Base-by-base conservation (phyloP, 2,888 invertebrate genomes). In the Torymus auratus region DNA sequence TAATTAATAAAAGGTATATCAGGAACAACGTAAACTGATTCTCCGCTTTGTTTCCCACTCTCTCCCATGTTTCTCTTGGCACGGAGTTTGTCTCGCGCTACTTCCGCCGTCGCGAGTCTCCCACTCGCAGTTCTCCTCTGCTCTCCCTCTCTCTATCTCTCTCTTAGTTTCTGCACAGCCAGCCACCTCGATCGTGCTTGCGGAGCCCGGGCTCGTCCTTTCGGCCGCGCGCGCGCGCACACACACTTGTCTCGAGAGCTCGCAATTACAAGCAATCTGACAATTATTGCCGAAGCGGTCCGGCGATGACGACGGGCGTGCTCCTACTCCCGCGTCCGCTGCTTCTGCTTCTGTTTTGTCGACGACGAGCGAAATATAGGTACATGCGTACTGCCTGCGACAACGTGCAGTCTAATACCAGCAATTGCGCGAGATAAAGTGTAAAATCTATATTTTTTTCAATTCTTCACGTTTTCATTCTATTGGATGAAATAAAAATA, bases 201-300 rank as follows among this genome's bases (percentile, higher is more conserved):
- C 78, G 61, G 67, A 72, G 53, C 73, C 80, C 65, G 67, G 71
- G 75, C 74, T 79, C 60, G 56, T 64, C 58, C 81, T 73, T 82
- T 65, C 77, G 61, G 71, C 64, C 61, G 60, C 70, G 61, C 72
- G 72, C 85, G 41, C 41, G 20, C 20, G 2, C 20, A 20, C 20
- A 41, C 41, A 41, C 41, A 86, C 85, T 87, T 85, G 88, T 89
- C 88, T 88, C 88, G 85, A 89, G 87, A 86, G 87, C 86, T 87
- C 87, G 88, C 88, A 88, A 88, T 89, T 88, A 88, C 88, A 86
- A 88, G 87, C 88, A 88, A 88, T 88, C 88, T 86, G 87, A 87
- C 89, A 88, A 88, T 88, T 87, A 88, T 87, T 86, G 86, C 84
- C 84, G 84, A 83, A 84, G 84, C 83, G 77, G 82, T 78, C 81